Evolutionary conservation across 2,888 invertebrate genomes (phyloP), one percentile per base, ranked within the genome.

Genomic region (Andrena praecox): DNA sequence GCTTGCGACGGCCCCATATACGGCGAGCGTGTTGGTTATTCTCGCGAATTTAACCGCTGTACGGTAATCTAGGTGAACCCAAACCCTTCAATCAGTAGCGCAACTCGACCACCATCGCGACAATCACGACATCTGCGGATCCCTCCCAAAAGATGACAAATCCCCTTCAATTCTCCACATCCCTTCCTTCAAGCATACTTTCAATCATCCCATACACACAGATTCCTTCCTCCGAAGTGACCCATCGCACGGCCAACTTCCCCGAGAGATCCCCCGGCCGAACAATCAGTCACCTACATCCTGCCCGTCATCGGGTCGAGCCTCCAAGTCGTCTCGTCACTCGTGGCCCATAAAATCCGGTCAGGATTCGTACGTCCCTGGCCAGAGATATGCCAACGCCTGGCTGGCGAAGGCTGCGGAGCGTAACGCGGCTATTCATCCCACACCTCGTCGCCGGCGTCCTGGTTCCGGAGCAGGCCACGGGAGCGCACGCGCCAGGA

Each of bases 381-480:
- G 67, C 42, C 68, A 63, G 69, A 82, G 77, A 82, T 76, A 81
- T 72, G 72, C 60, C 69, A 76, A 85, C 78, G 67, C 75, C 70
- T 84, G 69, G 52, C 78, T 52, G 52, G 62, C 86, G 71, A 66
- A 84, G 77, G 80, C 79, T 76, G 77, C 86, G 79, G 63, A 87
- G 89, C 89, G 90, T 90, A 90, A 90, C 90, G 84, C 81, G 78
- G 35, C 85, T 74, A 90, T 89, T 90, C 89, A 85, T 90, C 90
- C 89, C 87, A 89, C 89, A 89, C 83, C 81, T 86, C 85, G 75
- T 80, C 74, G 66, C 69, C 82, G 85, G 74, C 89, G 87, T 85
- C 84, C 87, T 78, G 82, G 89, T 88, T 89, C 89, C 87, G 89
- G 85, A 81, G 78, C 84, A 82, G 84, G 74, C 68, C 62, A 77